phyloP scores from a whole-genome alignment of 2,888 invertebrate species.

The Thymelicus sylvestris region DNA sequence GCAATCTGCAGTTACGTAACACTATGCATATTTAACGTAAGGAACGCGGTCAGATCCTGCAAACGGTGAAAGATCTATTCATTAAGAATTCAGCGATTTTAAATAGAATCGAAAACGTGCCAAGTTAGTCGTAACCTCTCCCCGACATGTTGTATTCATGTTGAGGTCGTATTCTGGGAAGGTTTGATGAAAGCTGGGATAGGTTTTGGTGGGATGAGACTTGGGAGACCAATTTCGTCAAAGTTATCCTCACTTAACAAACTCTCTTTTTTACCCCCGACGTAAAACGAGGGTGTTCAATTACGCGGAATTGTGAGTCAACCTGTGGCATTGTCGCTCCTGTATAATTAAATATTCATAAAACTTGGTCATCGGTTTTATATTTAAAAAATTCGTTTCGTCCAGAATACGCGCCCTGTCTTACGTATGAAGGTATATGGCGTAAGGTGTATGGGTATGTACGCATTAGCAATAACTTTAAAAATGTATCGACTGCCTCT shows the following conservation, averaged over 20 bases:
- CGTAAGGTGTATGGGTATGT: conserved; percentile 42
- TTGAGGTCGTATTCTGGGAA: conserved; percentile 45
- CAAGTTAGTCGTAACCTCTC: conserved; percentile 57
- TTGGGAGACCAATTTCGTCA: no score
- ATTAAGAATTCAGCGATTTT: conserved; percentile 75
- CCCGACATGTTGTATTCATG: conserved; percentile 65
- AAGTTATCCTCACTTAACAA: no score
- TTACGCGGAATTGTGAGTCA: no score
- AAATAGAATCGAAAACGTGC: conserved; percentile 80
- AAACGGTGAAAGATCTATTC: conserved; percentile 49
- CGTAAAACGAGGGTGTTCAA: no score
- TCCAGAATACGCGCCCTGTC: conserved; percentile 38
- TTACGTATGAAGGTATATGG: conserved; percentile 48
- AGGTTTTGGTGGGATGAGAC: no score
- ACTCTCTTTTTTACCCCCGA: no score
- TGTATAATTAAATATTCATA: no score
- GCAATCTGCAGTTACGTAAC: conserved; percentile 16
- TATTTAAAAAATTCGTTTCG: not conserved
- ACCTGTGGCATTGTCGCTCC: no score
- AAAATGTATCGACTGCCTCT: conserved; percentile 54
- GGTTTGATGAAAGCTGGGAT: not conserved
- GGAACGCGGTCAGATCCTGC: conserved; percentile 33
- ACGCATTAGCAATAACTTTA: conserved; percentile 58
- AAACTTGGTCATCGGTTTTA: no score
- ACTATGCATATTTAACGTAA: conserved; percentile 37